These are phyloP conservation scores for Oncorhynchus keta DNA, from an alignment of 2,113 vertebrate species.

Conservation along the genomic window DNA sequence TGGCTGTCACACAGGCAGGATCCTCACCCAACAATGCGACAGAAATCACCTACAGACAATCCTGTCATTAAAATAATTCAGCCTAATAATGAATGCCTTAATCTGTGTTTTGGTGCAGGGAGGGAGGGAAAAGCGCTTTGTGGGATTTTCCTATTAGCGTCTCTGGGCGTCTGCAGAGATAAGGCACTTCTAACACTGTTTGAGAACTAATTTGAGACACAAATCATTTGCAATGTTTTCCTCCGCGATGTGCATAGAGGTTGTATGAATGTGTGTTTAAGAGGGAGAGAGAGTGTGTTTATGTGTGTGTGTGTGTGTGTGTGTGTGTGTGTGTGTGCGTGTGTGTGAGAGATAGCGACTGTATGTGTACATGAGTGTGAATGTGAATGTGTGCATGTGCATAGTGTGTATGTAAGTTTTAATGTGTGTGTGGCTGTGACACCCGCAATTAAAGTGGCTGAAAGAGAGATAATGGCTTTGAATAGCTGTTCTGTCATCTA, in stretches of 20 bases:
- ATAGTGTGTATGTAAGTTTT: background rate
- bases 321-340: too few species aligned
- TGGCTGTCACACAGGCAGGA: slow-evolving; percentile 21
- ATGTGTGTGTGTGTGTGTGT: background rate
- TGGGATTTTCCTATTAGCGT: slow-evolving; percentile 44
- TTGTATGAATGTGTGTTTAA: slow-evolving; percentile 17
- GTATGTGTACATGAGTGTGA: slow-evolving; percentile 19
- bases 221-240: slow-evolving; percentile 48
- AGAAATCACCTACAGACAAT: slow-evolving; percentile 28
- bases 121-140: slow-evolving; percentile 26
- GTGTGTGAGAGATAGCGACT: too few species aligned
- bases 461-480: slow-evolving; percentile 37
- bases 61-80: slow-evolving; percentile 41
- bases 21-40: background rate
- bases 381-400: slow-evolving; percentile 16
- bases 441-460: slow-evolving; percentile 52
- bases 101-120: background rate
- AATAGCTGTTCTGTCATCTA: slow-evolving; percentile 59
- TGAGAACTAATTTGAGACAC: slow-evolving; percentile 41
- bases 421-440: slow-evolving; percentile 13
- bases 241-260: slow-evolving; percentile 31
- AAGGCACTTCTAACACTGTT: slow-evolving; percentile 39
- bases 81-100: slow-evolving; percentile 7
- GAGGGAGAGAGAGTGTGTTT: background rate
- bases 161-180: slow-evolving; percentile 32